Percentiles rank a stretch among this genome's conserved stretches.
Evolutionary conservation across 2,797 vertebrate species (phyloP).

Genomic region (Amblyopsis hoosieri): DNA sequence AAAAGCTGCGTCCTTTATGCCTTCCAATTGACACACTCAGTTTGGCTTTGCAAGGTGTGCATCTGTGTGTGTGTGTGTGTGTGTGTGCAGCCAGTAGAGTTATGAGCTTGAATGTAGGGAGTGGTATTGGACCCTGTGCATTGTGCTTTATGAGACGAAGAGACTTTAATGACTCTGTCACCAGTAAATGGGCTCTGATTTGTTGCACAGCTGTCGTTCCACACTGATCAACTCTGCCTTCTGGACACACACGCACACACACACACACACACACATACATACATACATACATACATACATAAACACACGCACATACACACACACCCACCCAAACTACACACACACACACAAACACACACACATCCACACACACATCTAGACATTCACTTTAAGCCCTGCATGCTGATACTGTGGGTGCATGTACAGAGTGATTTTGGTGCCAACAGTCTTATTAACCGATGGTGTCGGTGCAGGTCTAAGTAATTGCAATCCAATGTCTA

Average conservation of each 20-base stretch:
- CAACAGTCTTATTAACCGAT: conserved; percentile 52
- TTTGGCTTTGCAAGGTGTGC: conserved; percentile 42
- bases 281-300: conserved; percentile 8
- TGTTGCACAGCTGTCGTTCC: conserved; percentile 74
- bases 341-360: conserved; percentile 9
- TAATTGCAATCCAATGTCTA: conserved; percentile 60
- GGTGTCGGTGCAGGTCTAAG: conserved; percentile 52
- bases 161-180: conserved; percentile 80
- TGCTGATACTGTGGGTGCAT: conserved; percentile 21
- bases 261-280: conserved; percentile 10
- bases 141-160: conserved; percentile 78
- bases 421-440: conserved; percentile 54
- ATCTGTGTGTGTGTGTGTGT: conserved; percentile 16
- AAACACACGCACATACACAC: conserved; percentile 32
- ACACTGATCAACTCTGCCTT: conserved; percentile 62
- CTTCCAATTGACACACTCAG: conserved; percentile 49
- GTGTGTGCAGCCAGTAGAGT: conserved; percentile 56
- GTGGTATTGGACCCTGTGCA: conserved; percentile 66
- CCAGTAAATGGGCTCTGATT: conserved; percentile 78
- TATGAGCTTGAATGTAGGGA: conserved; percentile 62
- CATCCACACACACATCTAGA: conserved; percentile 32
- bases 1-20: conserved; percentile 18
- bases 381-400: conserved; percentile 38
- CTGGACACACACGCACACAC: conserved; percentile 35
- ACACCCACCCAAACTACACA: not conserved